Base-by-base conservation (phyloP, 2,888 invertebrate species). In the Clistopyga incitator region DNA sequence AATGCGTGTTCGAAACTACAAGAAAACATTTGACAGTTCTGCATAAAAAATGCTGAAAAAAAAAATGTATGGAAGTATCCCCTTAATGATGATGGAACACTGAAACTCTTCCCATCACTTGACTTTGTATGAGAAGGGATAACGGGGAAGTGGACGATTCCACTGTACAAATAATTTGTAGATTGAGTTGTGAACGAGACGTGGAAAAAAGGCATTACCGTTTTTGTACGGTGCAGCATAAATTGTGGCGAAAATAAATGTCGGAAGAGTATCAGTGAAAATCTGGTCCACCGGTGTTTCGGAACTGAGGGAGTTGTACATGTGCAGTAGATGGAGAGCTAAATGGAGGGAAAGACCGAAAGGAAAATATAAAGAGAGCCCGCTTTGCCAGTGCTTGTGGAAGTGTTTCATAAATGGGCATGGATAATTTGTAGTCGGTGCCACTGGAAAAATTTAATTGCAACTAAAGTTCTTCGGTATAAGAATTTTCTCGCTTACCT, bases 371-470 rank as follows among this genome's bases (percentile, higher is more conserved):
- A 59, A 23, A 29, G 29, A 59, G 13, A 15, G 25, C 74, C 52
- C 10, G 65, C 75, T 71, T 71, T 52, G 42, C 50, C 15, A n/a
- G 78, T 56, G 78, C 29, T 75, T 64, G 74, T 23, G 70, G 70
- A 82, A 72, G 52, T 64, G 45, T 82, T 75, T 75, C 68, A 82
- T 67, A 75, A 78, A 82, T 82, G 78, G 56, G 54, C 74, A 74
- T 47, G 78, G 70, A 82, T 78, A 82, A 78, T 74, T 75, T 74
- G 82, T 75, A 70, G 70, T 61, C 75, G 68, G 64, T 47, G 74
- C 75, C 50, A 45, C 68, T 42, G 54, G 47, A 38, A 64, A 75
- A 82, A 78, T 68, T 78, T 75, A 75, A 78, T 82, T 82, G 70
- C 75, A 15, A 70, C 64, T 61, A 45, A 64, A 56, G 64, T 18